Conservation (phyloP, 2,113 vertebrate genomes). For the Nannobrachium achirus region DNA sequence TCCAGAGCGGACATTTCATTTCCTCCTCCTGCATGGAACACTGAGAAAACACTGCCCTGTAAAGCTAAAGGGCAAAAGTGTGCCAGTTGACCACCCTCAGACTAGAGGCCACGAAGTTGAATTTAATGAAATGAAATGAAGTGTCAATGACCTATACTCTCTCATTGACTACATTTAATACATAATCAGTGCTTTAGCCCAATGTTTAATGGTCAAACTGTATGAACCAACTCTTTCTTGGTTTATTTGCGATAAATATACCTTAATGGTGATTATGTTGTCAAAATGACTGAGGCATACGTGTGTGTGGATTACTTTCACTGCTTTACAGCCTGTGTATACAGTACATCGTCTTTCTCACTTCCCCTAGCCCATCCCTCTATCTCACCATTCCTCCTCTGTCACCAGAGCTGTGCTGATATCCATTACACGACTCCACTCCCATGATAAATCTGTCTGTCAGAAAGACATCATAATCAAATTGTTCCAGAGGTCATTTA, state of each 20-base stretch:
- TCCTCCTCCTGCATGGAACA: not conserved
- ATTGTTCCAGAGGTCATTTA: constrained; percentile 86
- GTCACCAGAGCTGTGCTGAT: constrained; percentile 65
- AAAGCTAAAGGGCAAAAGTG: too few species aligned
- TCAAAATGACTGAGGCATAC: constrained; percentile 29
- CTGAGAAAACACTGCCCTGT: too few species aligned
- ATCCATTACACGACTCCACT: constrained; percentile 78
- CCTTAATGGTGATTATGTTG: too few species aligned
- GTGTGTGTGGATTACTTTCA: constrained; percentile 68
- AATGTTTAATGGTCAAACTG: constrained; percentile 53
- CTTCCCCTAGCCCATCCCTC: constrained; percentile 16
- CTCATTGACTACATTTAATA: too few species aligned
- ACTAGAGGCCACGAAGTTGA: too few species aligned
- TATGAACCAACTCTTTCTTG: too few species aligned
- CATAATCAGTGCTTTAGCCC: constrained; percentile 54
- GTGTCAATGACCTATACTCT: too few species aligned
- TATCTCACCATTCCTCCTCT: constrained; percentile 49
- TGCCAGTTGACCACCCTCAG: too few species aligned
- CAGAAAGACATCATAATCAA: constrained; percentile 83
- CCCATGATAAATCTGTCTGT: constrained; percentile 81
- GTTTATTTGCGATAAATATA: too few species aligned
- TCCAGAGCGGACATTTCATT: not conserved
- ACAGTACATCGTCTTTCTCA: too few species aligned
- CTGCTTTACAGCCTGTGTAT: constrained; percentile 34
- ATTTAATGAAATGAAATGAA: too few species aligned